Percentiles rank a stretch among this genome's conserved stretches.
Evolutionary conservation across 2,113 vertebrate species (phyloP).

Genomic region (Thunnus thynnus): DNA sequence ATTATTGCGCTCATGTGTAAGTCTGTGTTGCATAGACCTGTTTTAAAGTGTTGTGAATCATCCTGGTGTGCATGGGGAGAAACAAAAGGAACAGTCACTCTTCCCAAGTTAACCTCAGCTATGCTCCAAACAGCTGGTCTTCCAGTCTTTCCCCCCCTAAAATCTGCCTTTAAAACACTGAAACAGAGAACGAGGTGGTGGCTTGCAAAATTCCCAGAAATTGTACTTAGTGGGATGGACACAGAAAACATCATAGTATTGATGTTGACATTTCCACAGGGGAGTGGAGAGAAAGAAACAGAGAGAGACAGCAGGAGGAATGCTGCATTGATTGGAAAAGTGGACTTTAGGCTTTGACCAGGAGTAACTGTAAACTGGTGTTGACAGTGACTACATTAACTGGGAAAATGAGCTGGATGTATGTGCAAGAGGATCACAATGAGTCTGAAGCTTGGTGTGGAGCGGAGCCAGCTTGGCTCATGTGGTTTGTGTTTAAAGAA

Average conservation of each 20-base stretch:
- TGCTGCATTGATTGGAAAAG: constrained; percentile 71
- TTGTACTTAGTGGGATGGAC: constrained; percentile 41
- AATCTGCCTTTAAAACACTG: constrained; percentile 36
- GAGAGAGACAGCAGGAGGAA: constrained; percentile 58
- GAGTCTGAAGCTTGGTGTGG: neutral
- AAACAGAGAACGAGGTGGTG: constrained; percentile 39
- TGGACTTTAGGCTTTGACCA: constrained; percentile 76
- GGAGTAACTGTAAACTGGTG: constrained; percentile 35
- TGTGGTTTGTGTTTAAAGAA: constrained; percentile 42
- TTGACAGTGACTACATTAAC: constrained; percentile 41
- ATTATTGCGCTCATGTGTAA: neutral
- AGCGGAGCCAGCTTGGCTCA: constrained; percentile 12
- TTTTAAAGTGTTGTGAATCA: constrained; percentile 25
- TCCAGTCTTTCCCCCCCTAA: constrained; percentile 2
- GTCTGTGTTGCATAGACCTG: constrained; percentile 46
- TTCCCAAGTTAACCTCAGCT: constrained; percentile 51
- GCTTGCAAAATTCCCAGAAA: constrained; percentile 58
- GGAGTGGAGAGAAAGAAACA: constrained; percentile 54
- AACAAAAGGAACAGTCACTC: constrained; percentile 44
- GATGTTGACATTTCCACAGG: constrained; percentile 71
- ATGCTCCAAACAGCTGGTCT: constrained; percentile 63
- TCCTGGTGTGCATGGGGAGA: constrained; percentile 51
- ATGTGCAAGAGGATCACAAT: constrained; percentile 22
- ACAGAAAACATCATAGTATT: constrained; percentile 67
- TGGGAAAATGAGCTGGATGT: constrained; percentile 28